Conservation (phyloP, 2,113 vertebrate genomes). For the Gopherus evgoodei region DNA sequence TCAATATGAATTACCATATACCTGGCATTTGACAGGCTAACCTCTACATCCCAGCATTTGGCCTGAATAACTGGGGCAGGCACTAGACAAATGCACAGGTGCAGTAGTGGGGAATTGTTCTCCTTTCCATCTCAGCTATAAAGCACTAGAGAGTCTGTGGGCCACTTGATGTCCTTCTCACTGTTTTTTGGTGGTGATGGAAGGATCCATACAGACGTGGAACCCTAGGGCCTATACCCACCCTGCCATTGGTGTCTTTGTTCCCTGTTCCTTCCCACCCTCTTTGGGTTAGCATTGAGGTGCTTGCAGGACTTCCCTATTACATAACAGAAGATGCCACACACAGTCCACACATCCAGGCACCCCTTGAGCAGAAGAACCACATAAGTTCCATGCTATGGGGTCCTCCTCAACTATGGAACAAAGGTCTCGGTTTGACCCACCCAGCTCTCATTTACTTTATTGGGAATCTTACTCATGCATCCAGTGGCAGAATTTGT, state of each 20-base stretch:
- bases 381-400: neutral
- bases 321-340: neutral
- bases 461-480: neutral
- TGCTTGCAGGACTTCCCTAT: neutral
- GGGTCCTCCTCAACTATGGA: neutral
- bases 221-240: neutral
- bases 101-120: neutral
- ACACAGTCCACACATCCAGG: neutral
- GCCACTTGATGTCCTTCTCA: rapidly evolving
- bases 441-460: neutral
- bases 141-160: neutral
- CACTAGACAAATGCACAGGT: neutral
- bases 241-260: neutral
- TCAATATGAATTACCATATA: neutral
- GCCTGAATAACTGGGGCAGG: neutral
- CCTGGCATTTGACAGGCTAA: neutral
- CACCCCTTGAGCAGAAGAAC: neutral
- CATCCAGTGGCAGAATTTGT: rapidly evolving
- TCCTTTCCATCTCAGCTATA: neutral
- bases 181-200: neutral
- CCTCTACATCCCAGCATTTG: neutral
- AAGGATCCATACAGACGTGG: neutral
- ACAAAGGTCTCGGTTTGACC: neutral
- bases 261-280: neutral
- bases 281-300: neutral